Conservation (phyloP, 2,888 invertebrate species). For the Macroteleia sp. region DNA sequence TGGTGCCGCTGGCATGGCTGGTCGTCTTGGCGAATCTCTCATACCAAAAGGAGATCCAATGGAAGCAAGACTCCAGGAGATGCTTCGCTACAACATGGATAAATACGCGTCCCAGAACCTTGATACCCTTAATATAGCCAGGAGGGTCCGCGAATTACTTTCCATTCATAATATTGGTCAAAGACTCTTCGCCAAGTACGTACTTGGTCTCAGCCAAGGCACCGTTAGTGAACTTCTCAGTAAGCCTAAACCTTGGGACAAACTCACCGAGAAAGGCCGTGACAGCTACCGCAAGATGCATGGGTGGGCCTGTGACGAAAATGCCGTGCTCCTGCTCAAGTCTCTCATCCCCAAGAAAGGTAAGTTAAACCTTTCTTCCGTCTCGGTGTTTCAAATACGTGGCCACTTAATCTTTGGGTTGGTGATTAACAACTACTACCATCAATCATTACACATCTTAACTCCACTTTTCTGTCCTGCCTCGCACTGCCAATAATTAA, state of each 20-base stretch:
- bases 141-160: constrained; percentile 95
- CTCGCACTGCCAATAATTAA: constrained; percentile 82
- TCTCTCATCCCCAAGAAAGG: constrained; percentile 99
- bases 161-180: constrained; percentile 99
- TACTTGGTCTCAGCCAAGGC: constrained; percentile 97
- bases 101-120: constrained; percentile 96
- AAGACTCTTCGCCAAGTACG: constrained; percentile 98
- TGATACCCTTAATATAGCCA: constrained; percentile 97
- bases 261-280: constrained; percentile 99
- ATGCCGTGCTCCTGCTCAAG: constrained; percentile 98
- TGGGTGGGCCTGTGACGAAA: constrained; percentile 99
- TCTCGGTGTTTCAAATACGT: constrained; percentile 45
- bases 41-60: constrained; percentile 97
- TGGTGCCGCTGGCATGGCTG: constrained; percentile 93
- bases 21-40: constrained; percentile 93
- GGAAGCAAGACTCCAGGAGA: constrained; percentile 96
- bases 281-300: constrained; percentile 99
- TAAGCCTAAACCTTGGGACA: constrained; percentile 99
- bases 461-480: constrained; percentile 68
- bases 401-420: constrained; percentile 26
- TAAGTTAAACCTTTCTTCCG: constrained; percentile 85
- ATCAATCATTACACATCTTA: constrained; percentile 47
- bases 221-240: constrained; percentile 99
- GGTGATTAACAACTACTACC: constrained; percentile 19
- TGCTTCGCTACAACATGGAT: constrained; percentile 97